Base-by-base conservation (phyloP, 1,140 invertebrate genomes). In the Pseudachorutes palmiensis region DNA sequence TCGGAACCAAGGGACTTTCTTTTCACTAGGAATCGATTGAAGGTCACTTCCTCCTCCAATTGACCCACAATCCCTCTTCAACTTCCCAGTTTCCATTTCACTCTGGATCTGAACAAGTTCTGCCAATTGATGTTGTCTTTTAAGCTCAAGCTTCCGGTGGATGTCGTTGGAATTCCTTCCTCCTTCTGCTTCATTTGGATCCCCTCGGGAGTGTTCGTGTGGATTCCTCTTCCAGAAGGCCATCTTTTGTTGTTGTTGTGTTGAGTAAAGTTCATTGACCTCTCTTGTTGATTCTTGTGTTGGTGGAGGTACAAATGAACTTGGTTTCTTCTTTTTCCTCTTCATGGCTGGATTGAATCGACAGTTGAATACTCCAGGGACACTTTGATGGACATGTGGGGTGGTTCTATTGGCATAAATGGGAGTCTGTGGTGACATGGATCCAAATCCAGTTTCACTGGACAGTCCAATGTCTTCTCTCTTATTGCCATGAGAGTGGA, bases 261-360 rank as follows among this genome's bases (percentile, higher is more conserved):
- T 67, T 58, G 59, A 57, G 55, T 64, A 33, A 59, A 48, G 26
- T 30, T 60, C 28, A 67, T 24, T 19, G 36, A n/a, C n/a, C n/a
- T n/a, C n/a, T n/a, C n/a, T n/a, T 19, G 77, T 73, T 79, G 75
- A 49, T n/a, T n/a, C 76, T 73, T 33, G 78, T 67, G 76, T 72
- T 1, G 90, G 90, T 14, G 89, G 88, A 0, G 89, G 90, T 1
- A 92, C 85, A 76, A 92, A 92, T 1, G 85, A 87, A 0, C 90
- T 91, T 14, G 90, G 90, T 76, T 92, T 92, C 75, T 94, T 94
- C 78, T 92, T 92, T 75, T 93, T 93, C 26, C 90, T 82, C 74
- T 88, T 89, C 48, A 82, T 79, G 16, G 83, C 82, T 3, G 89
- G 88, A 78, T 91, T 91, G 0, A 94, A 91, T 36, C 90, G 82